Evolutionary conservation across 2,113 vertebrate species (phyloP).

Genomic region (Micromys minutus): DNA sequence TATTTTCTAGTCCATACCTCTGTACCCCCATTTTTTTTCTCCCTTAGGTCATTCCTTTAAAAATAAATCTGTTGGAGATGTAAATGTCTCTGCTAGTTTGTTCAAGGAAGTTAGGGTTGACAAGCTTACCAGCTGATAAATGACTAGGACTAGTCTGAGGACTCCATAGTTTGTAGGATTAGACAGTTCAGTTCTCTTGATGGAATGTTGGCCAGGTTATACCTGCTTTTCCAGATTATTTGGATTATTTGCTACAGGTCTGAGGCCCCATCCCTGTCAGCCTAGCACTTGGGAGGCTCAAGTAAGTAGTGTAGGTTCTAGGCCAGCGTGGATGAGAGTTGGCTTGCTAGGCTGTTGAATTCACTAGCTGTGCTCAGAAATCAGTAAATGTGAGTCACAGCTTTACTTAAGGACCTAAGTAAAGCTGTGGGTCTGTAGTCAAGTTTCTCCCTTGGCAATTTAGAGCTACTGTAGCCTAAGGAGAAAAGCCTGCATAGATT

Average conservation of each 20-base stretch:
- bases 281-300: background rate
- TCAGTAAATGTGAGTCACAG: background rate
- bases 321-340: background rate
- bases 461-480: background rate
- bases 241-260: background rate
- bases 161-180: background rate
- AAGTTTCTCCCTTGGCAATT: background rate
- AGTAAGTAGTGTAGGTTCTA: background rate
- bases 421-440: background rate
- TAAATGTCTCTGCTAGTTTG: conserved; percentile 65
- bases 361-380: conserved; percentile 1
- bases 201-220: background rate
- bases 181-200: background rate
- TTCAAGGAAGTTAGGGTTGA: conserved; percentile 43
- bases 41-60: conserved; percentile 78
- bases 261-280: background rate
- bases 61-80: conserved; percentile 84
- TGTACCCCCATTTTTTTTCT: conserved; percentile 80
- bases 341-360: background rate
- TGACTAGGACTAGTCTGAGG: background rate
- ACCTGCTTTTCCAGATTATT: background rate
- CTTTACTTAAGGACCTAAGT: background rate
- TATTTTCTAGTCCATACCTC: conserved; percentile 84
- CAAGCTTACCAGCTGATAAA: background rate
- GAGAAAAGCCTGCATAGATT: background rate